These are phyloP conservation scores for Paradisaea rubra DNA, from an alignment of 2,113 vertebrate genomes.

Conservation along the genomic window DNA sequence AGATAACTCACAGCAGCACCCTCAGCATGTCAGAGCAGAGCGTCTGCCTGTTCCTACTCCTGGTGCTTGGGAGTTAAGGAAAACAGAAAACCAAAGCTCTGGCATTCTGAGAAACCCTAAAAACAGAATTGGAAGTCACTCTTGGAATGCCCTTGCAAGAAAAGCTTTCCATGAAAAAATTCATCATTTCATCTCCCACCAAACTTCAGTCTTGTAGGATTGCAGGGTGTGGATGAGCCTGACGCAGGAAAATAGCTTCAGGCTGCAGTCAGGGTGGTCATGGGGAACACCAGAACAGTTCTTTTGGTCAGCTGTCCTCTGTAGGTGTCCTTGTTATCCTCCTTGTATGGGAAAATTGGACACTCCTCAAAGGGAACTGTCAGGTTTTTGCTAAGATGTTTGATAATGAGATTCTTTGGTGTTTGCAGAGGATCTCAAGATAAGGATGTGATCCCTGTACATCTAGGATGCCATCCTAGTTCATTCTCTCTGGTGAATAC, in stretches of 20 bases:
- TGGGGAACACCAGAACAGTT: accelerated
- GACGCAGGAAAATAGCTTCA: neutral
- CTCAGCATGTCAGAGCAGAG: neutral
- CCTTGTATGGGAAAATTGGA: neutral
- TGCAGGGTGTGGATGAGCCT: neutral
- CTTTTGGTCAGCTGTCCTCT: neutral
- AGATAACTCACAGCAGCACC: neutral
- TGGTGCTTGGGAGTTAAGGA: neutral
- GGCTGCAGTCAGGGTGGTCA: neutral
- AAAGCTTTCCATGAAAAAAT: neutral
- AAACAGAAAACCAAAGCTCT: neutral
- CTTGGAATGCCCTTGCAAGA: neutral
- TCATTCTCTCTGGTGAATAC: neutral
- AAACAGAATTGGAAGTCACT: neutral
- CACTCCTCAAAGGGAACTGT: neutral
- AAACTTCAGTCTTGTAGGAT: neutral
- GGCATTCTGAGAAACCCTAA: neutral
- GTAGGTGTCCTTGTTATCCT: neutral
- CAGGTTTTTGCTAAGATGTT: neutral
- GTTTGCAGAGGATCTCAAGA: neutral
- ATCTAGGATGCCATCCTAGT: neutral
- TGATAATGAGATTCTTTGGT: neutral
- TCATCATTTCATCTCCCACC: neutral
- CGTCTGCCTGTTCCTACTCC: neutral
- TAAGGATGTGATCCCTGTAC: neutral